Evolutionary conservation across 2,888 invertebrate genomes (phyloP).

Genomic region (Phanerotoma sp.): DNA sequence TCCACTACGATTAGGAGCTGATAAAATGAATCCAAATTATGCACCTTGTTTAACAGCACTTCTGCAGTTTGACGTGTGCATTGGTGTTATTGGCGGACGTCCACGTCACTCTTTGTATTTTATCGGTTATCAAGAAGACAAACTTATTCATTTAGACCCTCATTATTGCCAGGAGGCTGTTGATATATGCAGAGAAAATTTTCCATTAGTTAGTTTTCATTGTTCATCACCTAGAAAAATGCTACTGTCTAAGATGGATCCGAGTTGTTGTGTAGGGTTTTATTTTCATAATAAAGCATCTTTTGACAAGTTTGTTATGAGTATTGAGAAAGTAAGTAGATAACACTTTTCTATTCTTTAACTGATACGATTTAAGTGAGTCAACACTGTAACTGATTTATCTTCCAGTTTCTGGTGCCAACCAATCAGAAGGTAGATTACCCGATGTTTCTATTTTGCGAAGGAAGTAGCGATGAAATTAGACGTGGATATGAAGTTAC

Average conservation of each 20-base stretch:
- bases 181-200: constrained; percentile 78
- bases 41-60: constrained; percentile 78
- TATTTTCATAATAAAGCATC: constrained; percentile 77
- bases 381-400: constrained; percentile 12
- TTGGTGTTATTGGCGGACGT: constrained; percentile 90
- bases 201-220: constrained; percentile 78
- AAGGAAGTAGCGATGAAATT: constrained; percentile 67
- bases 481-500: constrained; percentile 42
- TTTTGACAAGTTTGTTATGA: constrained; percentile 73
- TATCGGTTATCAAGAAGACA: constrained; percentile 91
- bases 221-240: constrained; percentile 85
- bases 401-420: constrained; percentile 60
- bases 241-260: constrained; percentile 84
- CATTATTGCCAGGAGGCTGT: constrained; percentile 93
- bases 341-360: too few species aligned
- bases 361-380: too few species aligned
- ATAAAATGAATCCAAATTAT: constrained; percentile 83
- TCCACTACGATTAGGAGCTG: constrained; percentile 84
- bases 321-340: constrained; percentile 65
- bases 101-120: constrained; percentile 94
- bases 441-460: constrained; percentile 80
- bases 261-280: constrained; percentile 89
- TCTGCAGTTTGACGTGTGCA: constrained; percentile 77
- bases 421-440: constrained; percentile 65
- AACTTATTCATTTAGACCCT: constrained; percentile 89